Evolutionary conservation across 2,113 vertebrate genomes (phyloP).

Genomic region (Odontesthes bonariensis): DNA sequence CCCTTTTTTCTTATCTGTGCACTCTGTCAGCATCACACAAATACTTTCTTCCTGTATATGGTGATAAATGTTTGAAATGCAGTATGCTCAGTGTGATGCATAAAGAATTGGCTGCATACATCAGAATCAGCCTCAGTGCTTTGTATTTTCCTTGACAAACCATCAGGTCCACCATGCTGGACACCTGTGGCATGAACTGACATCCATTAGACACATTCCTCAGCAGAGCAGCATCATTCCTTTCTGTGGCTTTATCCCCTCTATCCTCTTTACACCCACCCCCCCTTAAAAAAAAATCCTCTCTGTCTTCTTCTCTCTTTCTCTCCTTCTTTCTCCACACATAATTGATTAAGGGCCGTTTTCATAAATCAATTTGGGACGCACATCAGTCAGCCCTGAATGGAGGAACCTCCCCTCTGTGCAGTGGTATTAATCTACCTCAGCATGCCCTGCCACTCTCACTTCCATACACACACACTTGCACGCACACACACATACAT

Average conservation of each 20-base stretch:
- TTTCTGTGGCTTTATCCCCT: slow-evolving; percentile 47
- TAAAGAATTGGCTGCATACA: slow-evolving; percentile 33
- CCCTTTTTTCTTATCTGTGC: not conserved
- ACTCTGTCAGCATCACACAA: slow-evolving; percentile 7
- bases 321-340: slow-evolving; percentile 84
- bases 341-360: slow-evolving; percentile 99
- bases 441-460: slow-evolving; percentile 83
- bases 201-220: slow-evolving; percentile 68
- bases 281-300: slow-evolving; percentile 30
- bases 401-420: slow-evolving; percentile 89
- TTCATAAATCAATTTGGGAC: slow-evolving; percentile 99
- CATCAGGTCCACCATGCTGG: slow-evolving; percentile 52
- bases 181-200: slow-evolving; percentile 70
- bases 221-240: slow-evolving; percentile 64
- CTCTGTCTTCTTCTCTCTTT: slow-evolving; percentile 60
- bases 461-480: slow-evolving; percentile 59
- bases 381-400: slow-evolving; percentile 99
- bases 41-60: slow-evolving; percentile 18
- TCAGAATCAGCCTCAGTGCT: slow-evolving; percentile 39
- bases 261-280: slow-evolving; percentile 42
- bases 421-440: slow-evolving; percentile 81
- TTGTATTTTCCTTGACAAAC: slow-evolving; percentile 47
- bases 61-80: slow-evolving; percentile 33
- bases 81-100: slow-evolving; percentile 38
- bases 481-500: slow-evolving; percentile 18